Percentiles rank a stretch among this genome's conserved stretches.
phyloP scores from a whole-genome alignment of 2,888 invertebrate genomes.

The Philonicus albiceps region DNA sequence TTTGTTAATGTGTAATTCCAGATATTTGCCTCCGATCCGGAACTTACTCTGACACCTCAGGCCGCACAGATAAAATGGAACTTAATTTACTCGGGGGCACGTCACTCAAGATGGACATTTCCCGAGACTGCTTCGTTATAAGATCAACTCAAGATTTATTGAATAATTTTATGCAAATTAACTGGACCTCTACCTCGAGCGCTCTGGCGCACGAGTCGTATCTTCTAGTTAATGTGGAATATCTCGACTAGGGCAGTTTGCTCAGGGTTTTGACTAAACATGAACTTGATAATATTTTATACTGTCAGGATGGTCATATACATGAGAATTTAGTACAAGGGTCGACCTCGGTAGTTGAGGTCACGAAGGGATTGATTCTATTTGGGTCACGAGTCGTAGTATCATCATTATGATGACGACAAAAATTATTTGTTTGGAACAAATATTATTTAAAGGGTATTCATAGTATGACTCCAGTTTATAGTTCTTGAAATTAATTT shows the following conservation, averaged over 20 bases:
- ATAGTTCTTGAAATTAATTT: no score
- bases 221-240: not conserved
- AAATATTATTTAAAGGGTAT: not conserved
- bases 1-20: constrained; percentile 13
- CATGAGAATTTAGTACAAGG: not conserved
- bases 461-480: no score
- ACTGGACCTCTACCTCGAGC: not conserved
- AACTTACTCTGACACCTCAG: not conserved
- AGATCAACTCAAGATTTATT: not conserved
- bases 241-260: not conserved
- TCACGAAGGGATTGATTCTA: not conserved
- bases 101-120: not conserved
- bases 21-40: not conserved
- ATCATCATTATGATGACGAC: not conserved
- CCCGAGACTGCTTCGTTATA: not conserved
- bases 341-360: not conserved
- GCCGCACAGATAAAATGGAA: not conserved
- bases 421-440: not conserved
- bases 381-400: not conserved
- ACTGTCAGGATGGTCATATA: not conserved
- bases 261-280: not conserved
- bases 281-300: not conserved
- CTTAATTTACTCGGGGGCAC: not conserved
- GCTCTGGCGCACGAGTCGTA: not conserved
- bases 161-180: not conserved